Percentiles rank a stretch among this genome's conserved stretches.
phyloP scores from a whole-genome alignment of 2,888 invertebrate genomes.

The Calliopum simillimum region DNA sequence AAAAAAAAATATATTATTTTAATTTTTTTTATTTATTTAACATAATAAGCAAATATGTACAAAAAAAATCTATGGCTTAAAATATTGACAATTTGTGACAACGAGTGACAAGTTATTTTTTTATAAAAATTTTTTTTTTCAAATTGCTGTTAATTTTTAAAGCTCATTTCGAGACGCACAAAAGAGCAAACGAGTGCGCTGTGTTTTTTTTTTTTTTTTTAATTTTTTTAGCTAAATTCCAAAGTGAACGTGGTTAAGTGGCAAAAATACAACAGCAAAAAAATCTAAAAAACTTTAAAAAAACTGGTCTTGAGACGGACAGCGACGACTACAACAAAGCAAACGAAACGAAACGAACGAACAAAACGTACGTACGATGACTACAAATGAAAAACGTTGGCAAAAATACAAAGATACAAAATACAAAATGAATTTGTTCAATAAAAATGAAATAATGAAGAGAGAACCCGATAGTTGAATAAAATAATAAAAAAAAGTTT shows the following conservation, averaged over 20 bases:
- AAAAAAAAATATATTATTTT: too few relatives aligned
- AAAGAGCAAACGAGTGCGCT: neutral
- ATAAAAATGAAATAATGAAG: too few relatives aligned
- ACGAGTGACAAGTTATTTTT: too few relatives aligned
- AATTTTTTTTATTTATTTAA: too few relatives aligned
- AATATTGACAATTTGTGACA: too few relatives aligned
- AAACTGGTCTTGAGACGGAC: neutral
- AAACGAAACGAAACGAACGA: neutral
- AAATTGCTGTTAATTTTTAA: too few relatives aligned
- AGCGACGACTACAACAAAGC: neutral
- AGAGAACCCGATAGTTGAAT: too few relatives aligned
- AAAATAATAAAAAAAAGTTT: too few relatives aligned
- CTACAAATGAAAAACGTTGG: slow-evolving; percentile 13
- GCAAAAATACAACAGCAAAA: slow-evolving; percentile 1
- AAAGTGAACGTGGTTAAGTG: slow-evolving; percentile 27
- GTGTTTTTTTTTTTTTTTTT: neutral
- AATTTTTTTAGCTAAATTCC: slow-evolving; percentile 4
- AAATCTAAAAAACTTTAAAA: neutral
- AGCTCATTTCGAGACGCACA: too few relatives aligned
- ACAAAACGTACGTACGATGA: neutral
- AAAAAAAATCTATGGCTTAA: too few relatives aligned
- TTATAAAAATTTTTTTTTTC: too few relatives aligned
- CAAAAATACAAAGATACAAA: neutral
- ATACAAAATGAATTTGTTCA: neutral
- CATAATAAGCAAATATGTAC: too few relatives aligned